These are phyloP conservation scores for Palaemon carinicauda DNA, from an alignment of 1,140 invertebrate species.

Conservation along the genomic window DNA sequence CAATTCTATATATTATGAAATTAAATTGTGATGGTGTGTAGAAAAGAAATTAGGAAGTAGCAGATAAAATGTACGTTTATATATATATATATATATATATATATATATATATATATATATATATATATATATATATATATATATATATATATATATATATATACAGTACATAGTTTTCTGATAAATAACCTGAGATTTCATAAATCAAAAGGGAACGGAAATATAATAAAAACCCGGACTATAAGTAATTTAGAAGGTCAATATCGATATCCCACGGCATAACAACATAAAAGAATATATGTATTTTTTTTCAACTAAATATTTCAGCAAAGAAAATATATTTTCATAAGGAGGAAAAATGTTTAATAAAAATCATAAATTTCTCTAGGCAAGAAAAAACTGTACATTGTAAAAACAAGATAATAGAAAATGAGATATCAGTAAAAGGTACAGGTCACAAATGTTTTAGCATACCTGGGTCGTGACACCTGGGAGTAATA, in stretches of 20 bases:
- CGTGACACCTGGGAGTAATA: constrained; percentile 70
- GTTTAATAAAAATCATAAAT: no score
- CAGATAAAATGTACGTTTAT: neutral
- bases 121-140: neutral
- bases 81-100: neutral
- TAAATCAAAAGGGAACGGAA: no score
- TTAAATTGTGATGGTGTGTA: no score
- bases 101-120: neutral
- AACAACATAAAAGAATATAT: neutral
- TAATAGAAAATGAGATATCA: no score
- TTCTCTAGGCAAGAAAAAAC: no score
- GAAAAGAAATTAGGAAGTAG: no score
- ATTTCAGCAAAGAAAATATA: no score
- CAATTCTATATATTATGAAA: no score
- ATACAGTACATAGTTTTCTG: no score
- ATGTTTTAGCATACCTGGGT: constrained; percentile 66
- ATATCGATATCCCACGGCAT: neutral
- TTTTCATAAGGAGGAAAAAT: no score
- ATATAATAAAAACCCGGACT: neutral
- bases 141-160: neutral
- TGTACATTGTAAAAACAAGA: neutral
- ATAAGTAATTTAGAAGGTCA: neutral
- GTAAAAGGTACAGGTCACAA: neutral
- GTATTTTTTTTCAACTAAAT: no score
- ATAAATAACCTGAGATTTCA: no score